A percentile compares a stretch with the other conserved stretches of the same genome.
Conservation (phyloP, 2,888 invertebrate species). For the Apoderus coryli region DNA sequence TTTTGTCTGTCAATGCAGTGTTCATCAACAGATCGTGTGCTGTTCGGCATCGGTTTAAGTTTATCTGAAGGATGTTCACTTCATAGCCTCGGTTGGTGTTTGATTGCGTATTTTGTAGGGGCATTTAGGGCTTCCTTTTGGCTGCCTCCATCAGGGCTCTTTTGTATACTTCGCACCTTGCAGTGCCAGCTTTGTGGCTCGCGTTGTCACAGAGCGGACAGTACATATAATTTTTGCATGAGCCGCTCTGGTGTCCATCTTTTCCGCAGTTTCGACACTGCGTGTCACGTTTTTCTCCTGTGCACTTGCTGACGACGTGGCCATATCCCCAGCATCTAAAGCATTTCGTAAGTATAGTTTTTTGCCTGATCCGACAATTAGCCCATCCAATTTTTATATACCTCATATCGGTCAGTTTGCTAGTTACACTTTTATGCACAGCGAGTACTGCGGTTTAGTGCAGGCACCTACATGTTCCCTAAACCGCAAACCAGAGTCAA, state of each 20-base stretch:
- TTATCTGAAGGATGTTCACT: conserved; percentile 11
- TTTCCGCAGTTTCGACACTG: conserved; percentile 10
- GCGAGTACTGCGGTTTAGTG: too few relatives aligned
- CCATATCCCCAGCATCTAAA: conserved; percentile 10
- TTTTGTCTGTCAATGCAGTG: conserved; percentile 6
- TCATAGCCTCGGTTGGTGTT: too few relatives aligned
- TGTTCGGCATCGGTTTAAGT: conserved; percentile 7
- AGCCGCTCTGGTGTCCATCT: conserved; percentile 4
- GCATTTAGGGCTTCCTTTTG: too few relatives aligned
- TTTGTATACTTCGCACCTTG: conserved; percentile 3
- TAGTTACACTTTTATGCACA: too few relatives aligned
- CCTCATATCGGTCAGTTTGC: not conserved
- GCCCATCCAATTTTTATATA: conserved; percentile 9
- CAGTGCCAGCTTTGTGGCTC: conserved; percentile 3
- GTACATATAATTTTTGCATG: conserved; percentile 5
- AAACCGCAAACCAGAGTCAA: too few relatives aligned
- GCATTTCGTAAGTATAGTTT: conserved; percentile 8
- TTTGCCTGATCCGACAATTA: conserved; percentile 9
- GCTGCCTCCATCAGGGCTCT: conserved; percentile 1
- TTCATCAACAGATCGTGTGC: conserved; percentile 10
- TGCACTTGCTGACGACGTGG: conserved; percentile 6
- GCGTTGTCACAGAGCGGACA: conserved; percentile 4
- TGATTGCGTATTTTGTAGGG: too few relatives aligned
- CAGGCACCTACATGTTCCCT: too few relatives aligned
- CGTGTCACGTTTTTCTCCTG: conserved; percentile 8